Base-by-base conservation (phyloP, 2,888 invertebrate genomes). In the Anaspis maculata region DNA sequence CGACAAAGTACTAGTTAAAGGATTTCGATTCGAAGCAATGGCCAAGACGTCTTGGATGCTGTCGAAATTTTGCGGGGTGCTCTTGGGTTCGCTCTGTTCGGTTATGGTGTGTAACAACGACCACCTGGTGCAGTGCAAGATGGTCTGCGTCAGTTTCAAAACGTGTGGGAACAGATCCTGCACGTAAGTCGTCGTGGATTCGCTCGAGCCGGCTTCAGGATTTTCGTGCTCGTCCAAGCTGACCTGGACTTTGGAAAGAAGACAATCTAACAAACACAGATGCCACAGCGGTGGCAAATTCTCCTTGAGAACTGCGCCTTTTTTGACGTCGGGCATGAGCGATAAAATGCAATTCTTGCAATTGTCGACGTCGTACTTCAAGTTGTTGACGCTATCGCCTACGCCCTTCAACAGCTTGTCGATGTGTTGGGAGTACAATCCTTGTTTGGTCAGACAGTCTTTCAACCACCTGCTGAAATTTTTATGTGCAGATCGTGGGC, bases 401-500 rank as follows among this genome's bases (percentile, higher is more conserved):
- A 86, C 83, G 1, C 77, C 77, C 45, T 82, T 77, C 13, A 86
- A 56, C 24, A 85, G 64, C 51, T 79, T 77, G 52, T 84, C 84
- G 1, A 81, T 78, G 43, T 75, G 74, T 46, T 87, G 86, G 0
- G 87, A 86, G 49, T 86, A 88, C 79, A 89, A 81, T 39, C 89
- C 89, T 69, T 91, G 90, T 54, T 88, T 89, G 3, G 89, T 86
- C 2, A 94, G 72, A 33, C 86, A 88, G 58, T 94, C 92, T 58
- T 91, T 91, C 52, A 91, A 76, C 85, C 92, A 94, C 23, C 85
- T 80, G 49, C 80, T 79, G 63, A 86, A 88, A 3, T 83, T 78
- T 64, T 89, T 86, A 60, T 87, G 83, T 19, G 80, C 79, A 1
- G 88, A 80, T 25, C 92, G 72, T 3, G 92, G 86, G 3, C 88